These are phyloP conservation scores for Scophthalmus maximus DNA, from an alignment of 2,113 vertebrate genomes.

Conservation along the genomic window DNA sequence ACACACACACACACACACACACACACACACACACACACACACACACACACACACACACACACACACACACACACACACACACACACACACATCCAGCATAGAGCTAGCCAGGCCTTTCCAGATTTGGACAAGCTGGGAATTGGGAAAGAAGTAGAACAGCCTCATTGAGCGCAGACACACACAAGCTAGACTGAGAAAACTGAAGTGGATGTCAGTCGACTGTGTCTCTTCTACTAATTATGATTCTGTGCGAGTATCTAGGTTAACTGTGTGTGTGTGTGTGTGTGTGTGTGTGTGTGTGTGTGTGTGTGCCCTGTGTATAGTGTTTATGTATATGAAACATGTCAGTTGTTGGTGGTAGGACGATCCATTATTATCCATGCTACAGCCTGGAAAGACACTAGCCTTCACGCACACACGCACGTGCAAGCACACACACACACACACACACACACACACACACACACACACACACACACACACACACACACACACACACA, in stretches of 20 bases:
- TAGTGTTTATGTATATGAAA: no score
- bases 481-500: not conserved
- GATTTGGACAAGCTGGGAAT: conserved; percentile 32
- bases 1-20: conserved; percentile 34
- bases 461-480: not conserved
- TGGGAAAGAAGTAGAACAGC: conserved; percentile 53
- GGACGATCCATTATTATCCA: not conserved
- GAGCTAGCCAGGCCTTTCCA: conserved; percentile 33
- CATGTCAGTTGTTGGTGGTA: not conserved
- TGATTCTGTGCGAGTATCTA: conserved; percentile 27
- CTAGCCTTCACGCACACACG: not conserved
- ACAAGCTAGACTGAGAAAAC: conserved; percentile 36
- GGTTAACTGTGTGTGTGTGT: conserved; percentile 21
- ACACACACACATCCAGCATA: conserved; percentile 38
- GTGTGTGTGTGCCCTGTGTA: not conserved
- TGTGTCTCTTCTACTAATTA: conserved; percentile 26
- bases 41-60: conserved; percentile 18
- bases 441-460: not conserved
- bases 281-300: not conserved
- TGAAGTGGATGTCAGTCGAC: conserved; percentile 38
- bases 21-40: conserved; percentile 40
- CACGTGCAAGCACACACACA: not conserved
- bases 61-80: conserved; percentile 44
- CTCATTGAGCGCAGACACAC: conserved; percentile 39
- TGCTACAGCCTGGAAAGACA: not conserved